Percentiles rank a stretch among this genome's conserved stretches.
phyloP scores from a whole-genome alignment of 2,797 vertebrate genomes.

The Arctocebus calabarensis region DNA sequence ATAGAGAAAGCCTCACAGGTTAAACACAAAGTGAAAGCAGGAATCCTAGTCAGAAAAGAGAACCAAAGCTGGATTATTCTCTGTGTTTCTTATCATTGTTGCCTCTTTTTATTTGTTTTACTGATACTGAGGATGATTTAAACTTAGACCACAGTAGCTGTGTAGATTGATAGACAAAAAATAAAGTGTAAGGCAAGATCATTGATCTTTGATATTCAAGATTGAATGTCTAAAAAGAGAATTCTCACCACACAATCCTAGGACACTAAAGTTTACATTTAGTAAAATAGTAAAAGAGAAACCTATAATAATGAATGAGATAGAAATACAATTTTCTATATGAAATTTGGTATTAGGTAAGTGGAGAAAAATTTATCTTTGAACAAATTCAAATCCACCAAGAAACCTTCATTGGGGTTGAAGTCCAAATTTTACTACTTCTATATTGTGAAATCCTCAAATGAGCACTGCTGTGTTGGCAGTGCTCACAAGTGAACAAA shows the following conservation, averaged over 20 bases:
- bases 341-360: not conserved
- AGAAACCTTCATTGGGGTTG: not conserved
- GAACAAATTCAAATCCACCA: not conserved
- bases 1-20: not conserved
- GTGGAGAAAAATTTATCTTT: not conserved
- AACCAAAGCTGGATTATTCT: not conserved
- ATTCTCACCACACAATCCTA: not conserved
- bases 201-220: too few relatives aligned
- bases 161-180: not conserved
- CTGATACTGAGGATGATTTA: not conserved
- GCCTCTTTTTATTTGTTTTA: not conserved
- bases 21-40: not conserved
- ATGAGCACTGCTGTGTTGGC: not conserved
- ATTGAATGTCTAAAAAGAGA: not conserved
- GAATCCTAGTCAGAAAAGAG: not conserved
- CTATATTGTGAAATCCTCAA: not conserved
- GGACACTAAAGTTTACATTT: not conserved
- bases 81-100: not conserved
- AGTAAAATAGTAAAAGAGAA: not conserved
- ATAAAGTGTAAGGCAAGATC: not conserved
- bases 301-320: not conserved
- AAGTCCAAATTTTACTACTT: not conserved
- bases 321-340: not conserved
- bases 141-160: not conserved
- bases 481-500: not conserved